phyloP scores from a whole-genome alignment of 2,888 invertebrate species.

The Uloborus plumipes region DNA sequence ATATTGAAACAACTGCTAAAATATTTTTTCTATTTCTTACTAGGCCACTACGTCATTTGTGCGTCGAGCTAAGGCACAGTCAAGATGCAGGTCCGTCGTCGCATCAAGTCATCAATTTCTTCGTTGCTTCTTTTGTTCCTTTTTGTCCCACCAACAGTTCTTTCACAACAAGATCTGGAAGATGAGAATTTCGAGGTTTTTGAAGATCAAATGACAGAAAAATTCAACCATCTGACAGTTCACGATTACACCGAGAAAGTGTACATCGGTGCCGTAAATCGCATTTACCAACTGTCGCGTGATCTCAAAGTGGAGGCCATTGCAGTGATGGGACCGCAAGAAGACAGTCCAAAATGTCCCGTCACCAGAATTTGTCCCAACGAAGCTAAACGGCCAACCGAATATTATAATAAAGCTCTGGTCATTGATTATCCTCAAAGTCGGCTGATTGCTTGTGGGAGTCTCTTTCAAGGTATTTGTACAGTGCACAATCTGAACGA shows the following conservation, averaged over 20 bases:
- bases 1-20: too few relatives aligned
- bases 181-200: conserved; percentile 60
- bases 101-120: conserved; percentile 43
- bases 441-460: conserved; percentile 89
- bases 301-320: conserved; percentile 84
- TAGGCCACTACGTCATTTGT: too few relatives aligned
- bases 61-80: background rate
- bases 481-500: conserved; percentile 89
- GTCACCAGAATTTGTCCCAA: conserved; percentile 84
- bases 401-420: conserved; percentile 93
- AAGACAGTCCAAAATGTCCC: conserved; percentile 88
- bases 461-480: conserved; percentile 83
- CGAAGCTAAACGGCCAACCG: conserved; percentile 81
- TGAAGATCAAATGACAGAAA: conserved; percentile 62
- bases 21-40: too few relatives aligned
- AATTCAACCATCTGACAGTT: conserved; percentile 89
- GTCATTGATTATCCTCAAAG: conserved; percentile 93
- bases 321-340: conserved; percentile 82
- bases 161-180: conserved; percentile 49
- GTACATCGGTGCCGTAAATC: conserved; percentile 91
- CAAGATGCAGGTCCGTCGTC: conserved; percentile 44
- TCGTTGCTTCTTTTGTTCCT: conserved; percentile 45
- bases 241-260: conserved; percentile 92
- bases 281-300: conserved; percentile 90
- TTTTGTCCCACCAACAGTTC: conserved; percentile 37